These are phyloP conservation scores for Notolepis coatsorum DNA, from an alignment of 2,797 vertebrate species.

Conservation along the genomic window DNA sequence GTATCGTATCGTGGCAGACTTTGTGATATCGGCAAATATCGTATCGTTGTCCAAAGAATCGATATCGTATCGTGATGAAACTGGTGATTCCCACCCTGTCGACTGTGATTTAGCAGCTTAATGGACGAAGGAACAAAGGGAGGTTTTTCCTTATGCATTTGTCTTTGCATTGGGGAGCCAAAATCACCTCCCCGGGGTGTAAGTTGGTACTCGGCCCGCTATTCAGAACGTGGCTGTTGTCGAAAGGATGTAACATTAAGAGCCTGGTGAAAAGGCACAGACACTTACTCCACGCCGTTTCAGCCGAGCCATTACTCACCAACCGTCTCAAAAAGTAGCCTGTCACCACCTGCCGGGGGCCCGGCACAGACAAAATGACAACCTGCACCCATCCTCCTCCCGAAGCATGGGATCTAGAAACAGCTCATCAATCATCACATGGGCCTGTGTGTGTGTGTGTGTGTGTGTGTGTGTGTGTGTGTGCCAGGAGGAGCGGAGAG, in stretches of 20 bases:
- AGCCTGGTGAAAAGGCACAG: conserved; percentile 38
- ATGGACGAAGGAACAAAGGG: no score
- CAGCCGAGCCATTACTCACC: conserved; percentile 47
- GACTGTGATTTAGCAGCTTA: no score
- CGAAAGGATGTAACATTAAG: conserved; percentile 49
- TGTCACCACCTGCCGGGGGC: conserved; percentile 56
- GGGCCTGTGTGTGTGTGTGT: background rate
- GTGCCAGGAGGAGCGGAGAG: conserved; percentile 11
- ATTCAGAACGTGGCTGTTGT: conserved; percentile 12
- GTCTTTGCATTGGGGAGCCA: no score
- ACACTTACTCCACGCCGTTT: conserved; percentile 22
- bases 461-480: conserved; percentile 8
- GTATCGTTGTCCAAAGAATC: no score
- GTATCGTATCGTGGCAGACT: no score
- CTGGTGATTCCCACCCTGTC: no score
- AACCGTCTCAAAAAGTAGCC: conserved; percentile 51
- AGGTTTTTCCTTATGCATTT: no score
- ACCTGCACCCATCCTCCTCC: conserved; percentile 48
- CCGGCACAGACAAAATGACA: conserved; percentile 49
- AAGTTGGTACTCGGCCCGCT: no score
- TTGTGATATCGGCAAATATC: no score
- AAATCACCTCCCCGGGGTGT: no score
- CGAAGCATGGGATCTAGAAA: conserved; percentile 31
- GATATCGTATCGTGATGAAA: no score
- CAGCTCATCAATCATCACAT: conserved; percentile 58